These are phyloP conservation scores for Manis javanica DNA, from an alignment of 2,797 vertebrate genomes.

Conservation along the genomic window DNA sequence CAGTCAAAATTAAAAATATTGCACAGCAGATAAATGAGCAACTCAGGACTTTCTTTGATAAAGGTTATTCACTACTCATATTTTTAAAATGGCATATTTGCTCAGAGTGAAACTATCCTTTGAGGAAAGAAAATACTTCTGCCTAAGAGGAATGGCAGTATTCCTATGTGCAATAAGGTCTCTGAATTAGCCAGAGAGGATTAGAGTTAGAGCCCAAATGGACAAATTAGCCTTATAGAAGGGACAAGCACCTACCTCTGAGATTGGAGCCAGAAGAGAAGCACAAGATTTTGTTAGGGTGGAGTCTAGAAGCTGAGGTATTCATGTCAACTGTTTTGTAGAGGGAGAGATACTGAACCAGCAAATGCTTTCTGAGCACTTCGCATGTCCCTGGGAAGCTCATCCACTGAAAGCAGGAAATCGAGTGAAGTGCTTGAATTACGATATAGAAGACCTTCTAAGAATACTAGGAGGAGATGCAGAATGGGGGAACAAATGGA, in stretches of 20 bases:
- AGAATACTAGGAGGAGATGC: neutral
- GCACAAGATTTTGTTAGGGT: neutral
- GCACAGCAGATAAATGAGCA: neutral
- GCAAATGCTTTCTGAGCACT: neutral
- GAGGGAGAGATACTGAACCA: neutral
- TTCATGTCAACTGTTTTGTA: neutral
- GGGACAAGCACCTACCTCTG: neutral
- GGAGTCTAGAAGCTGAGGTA: neutral
- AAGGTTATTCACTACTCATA: neutral
- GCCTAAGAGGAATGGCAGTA: neutral
- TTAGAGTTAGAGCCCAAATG: neutral
- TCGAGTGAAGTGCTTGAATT: neutral
- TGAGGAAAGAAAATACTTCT: neutral
- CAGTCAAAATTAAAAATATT: neutral
- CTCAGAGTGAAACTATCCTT: neutral
- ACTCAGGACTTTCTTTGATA: neutral
- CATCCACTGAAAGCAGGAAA: neutral
- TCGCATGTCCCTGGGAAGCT: neutral
- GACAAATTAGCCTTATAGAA: neutral
- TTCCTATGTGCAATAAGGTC: neutral
- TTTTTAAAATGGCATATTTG: constrained; percentile 12
- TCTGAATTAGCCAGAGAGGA: neutral
- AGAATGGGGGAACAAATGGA: neutral
- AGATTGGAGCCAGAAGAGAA: neutral
- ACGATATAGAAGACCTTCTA: neutral